These are phyloP conservation scores for Chanos chanos DNA, from an alignment of 2,797 vertebrate species.

Conservation along the genomic window DNA sequence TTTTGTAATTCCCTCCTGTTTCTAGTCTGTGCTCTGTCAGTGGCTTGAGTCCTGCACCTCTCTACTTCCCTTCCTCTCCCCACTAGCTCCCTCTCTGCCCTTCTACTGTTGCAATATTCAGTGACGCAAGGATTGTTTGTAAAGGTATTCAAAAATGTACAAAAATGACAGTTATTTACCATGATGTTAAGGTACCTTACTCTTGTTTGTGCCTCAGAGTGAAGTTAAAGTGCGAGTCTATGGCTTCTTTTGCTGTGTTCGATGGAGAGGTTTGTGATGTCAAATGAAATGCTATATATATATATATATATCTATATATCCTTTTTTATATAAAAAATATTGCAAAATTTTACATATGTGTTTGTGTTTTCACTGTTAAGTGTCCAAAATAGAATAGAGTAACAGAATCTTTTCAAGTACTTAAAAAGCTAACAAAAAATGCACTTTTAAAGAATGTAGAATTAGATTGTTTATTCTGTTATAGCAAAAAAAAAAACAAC, in stretches of 20 bases:
- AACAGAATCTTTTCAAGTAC: no score
- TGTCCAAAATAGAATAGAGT: no score
- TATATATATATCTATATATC: conserved; percentile 89
- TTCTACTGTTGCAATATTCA: conserved; percentile 67
- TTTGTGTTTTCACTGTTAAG: conserved; percentile 19
- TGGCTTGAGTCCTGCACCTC: conserved; percentile 71
- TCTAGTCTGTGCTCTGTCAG: conserved; percentile 70
- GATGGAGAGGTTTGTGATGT: conserved; percentile 88
- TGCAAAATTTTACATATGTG: conserved; percentile 30
- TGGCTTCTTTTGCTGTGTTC: conserved; percentile 89
- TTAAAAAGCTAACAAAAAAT: no score
- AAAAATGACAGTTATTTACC: conserved; percentile 62
- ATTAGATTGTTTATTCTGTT: no score
- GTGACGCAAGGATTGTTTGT: conserved; percentile 66
- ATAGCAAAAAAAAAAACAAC: no score
- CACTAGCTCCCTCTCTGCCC: conserved; percentile 36
- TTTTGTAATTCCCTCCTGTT: conserved; percentile 33
- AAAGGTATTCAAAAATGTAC: conserved; percentile 60
- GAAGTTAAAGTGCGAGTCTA: conserved; percentile 81
- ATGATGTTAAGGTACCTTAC: conserved; percentile 65
- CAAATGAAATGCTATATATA: conserved; percentile 92
- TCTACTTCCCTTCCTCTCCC: conserved; percentile 26
- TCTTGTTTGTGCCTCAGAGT: conserved; percentile 88
- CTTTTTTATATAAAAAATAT: conserved; percentile 79
- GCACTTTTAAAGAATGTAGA: no score